These are phyloP conservation scores for Orientallactaga bullata DNA, from an alignment of 2,113 vertebrate genomes.

Conservation along the genomic window DNA sequence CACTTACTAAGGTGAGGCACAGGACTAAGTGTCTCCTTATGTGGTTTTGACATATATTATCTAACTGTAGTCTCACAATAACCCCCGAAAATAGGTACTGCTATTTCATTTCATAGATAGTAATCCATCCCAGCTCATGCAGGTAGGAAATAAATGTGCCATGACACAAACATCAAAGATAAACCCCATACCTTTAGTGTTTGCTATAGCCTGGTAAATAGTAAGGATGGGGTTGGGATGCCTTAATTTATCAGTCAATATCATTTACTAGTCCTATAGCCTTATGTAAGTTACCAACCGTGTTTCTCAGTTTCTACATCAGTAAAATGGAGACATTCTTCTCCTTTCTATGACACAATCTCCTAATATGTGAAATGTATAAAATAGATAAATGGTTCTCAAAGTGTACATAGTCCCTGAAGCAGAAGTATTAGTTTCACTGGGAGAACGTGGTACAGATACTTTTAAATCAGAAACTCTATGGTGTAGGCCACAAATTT, in stretches of 20 bases:
- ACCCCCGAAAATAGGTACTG: not conserved
- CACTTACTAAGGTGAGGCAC: not conserved
- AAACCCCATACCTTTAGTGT: not conserved
- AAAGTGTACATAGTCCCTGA: not conserved
- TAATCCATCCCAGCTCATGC: not conserved
- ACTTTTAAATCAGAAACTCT: not conserved
- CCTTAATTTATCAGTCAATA: conserved; percentile 26
- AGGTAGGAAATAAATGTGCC: not conserved
- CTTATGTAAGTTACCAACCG: conserved; percentile 24
- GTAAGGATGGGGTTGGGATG: not conserved
- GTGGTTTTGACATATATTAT: conserved; percentile 29
- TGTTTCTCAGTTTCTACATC: conserved; percentile 8
- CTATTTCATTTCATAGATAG: conserved; percentile 27
- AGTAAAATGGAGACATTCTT: conserved; percentile 42
- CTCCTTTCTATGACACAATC: not conserved
- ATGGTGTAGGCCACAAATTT: not conserved
- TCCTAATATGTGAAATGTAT: conserved; percentile 21
- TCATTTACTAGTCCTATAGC: not conserved
- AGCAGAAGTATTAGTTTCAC: not conserved
- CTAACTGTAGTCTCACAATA: conserved; percentile 41
- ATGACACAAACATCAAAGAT: not conserved
- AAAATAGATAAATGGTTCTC: conserved; percentile 26
- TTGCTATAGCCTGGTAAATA: not conserved
- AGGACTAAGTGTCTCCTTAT: not conserved
- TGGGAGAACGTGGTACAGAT: conserved; percentile 17